Percentiles rank a stretch among this genome's conserved stretches.
phyloP scores from a whole-genome alignment of 2,797 vertebrate species.

The Enteromius afrohamiltoni region DNA sequence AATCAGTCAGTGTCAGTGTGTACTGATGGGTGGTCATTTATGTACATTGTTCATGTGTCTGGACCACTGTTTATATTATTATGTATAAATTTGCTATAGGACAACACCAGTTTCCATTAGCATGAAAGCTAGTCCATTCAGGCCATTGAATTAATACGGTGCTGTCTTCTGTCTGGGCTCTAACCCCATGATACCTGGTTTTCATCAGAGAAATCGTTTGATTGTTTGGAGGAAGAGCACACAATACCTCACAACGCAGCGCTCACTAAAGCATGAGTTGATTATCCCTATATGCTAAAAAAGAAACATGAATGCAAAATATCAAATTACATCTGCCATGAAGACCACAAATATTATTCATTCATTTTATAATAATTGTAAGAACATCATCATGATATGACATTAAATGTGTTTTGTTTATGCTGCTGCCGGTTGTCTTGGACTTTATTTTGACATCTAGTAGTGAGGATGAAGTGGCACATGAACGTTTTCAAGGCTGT shows the following conservation, averaged over 20 bases:
- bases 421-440: background rate
- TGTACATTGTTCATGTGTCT: background rate
- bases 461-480: background rate
- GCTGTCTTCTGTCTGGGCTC: background rate
- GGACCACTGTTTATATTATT: background rate
- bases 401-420: background rate
- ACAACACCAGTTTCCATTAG: background rate
- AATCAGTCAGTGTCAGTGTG: slow-evolving; percentile 31
- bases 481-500: background rate
- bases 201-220: slow-evolving; percentile 19
- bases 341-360: background rate
- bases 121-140: background rate
- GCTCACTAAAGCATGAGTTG: background rate
- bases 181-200: slow-evolving; percentile 5
- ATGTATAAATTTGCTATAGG: background rate
- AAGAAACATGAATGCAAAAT: background rate
- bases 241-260: background rate
- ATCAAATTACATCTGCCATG: background rate
- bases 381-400: background rate
- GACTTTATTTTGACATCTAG: background rate
- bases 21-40: background rate
- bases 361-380: background rate
- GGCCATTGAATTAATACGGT: background rate
- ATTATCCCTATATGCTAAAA: background rate
- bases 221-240: slow-evolving; percentile 11